Percentiles rank a stretch among this genome's conserved stretches.
Conservation (phyloP, 2,113 vertebrate species). For the Thamnaconus septentrionalis region DNA sequence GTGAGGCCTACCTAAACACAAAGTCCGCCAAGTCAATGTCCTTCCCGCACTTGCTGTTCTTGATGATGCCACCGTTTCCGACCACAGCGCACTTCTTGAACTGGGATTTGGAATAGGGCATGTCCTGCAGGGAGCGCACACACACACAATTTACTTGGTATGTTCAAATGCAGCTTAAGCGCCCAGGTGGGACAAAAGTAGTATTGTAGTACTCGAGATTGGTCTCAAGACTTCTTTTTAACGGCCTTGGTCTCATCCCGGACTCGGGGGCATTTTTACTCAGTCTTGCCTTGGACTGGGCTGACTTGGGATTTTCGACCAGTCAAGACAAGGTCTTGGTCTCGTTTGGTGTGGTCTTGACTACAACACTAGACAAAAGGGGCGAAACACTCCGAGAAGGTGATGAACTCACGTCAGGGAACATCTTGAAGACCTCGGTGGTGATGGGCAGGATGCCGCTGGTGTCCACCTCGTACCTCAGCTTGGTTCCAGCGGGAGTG, state of each 20-base stretch:
- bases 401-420: conserved; percentile 85
- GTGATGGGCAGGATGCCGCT: conserved; percentile 91
- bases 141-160: neutral
- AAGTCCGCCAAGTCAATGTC: conserved; percentile 95
- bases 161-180: conserved; percentile 2
- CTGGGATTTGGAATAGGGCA: conserved; percentile 94
- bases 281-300: no score
- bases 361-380: no score
- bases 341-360: no score
- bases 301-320: no score
- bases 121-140: conserved; percentile 80
- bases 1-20: conserved; percentile 84
- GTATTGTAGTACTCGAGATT: no score
- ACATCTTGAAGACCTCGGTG: conserved; percentile 93
- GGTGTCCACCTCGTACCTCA: conserved; percentile 95
- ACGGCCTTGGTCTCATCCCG: no score
- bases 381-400: no score
- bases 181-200: neutral
- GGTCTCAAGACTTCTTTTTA: no score
- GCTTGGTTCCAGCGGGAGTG: conserved; percentile 90
- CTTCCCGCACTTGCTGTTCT: conserved; percentile 92
- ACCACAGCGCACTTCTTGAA: conserved; percentile 97
- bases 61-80: conserved; percentile 95
- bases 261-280: no score
- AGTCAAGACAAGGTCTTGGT: no score